Percentiles rank a stretch among this genome's conserved stretches.
Conservation (phyloP, 2,888 invertebrate genomes). For the Liopterus haemorrhoidalis region DNA sequence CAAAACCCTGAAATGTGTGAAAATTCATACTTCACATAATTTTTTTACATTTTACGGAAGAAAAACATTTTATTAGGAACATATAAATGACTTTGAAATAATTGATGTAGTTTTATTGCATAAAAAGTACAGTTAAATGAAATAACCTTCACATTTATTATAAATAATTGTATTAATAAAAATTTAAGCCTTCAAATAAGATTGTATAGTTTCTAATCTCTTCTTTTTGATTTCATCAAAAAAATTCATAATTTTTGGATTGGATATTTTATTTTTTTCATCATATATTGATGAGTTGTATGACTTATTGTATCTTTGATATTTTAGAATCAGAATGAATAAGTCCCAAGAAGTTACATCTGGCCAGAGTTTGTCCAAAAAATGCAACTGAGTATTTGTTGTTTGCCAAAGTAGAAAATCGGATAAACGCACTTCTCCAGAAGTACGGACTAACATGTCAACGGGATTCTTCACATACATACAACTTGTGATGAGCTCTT, state of each 20-base stretch:
- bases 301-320: conserved; percentile 57
- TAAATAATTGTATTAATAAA: no score
- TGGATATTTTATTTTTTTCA: background rate
- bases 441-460: conserved; percentile 89
- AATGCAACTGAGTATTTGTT: conserved; percentile 74
- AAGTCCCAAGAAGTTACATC: conserved; percentile 93
- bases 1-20: no score
- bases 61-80: no score
- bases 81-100: no score
- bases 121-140: no score
- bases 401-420: conserved; percentile 95
- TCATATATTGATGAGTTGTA: background rate
- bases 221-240: background rate
- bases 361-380: conserved; percentile 91
- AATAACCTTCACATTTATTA: no score
- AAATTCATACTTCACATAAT: no score
- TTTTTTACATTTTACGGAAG: no score
- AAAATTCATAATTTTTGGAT: background rate
- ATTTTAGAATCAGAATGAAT: conserved; percentile 76
- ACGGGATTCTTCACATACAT: conserved; percentile 70
- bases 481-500: conserved; percentile 68
- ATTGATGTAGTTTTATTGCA: no score
- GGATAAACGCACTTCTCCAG: conserved; percentile 72
- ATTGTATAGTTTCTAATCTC: background rate
- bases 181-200: no score